Base-by-base conservation (phyloP, 2,888 invertebrate species). In the Drosophila austrosaltans region DNA sequence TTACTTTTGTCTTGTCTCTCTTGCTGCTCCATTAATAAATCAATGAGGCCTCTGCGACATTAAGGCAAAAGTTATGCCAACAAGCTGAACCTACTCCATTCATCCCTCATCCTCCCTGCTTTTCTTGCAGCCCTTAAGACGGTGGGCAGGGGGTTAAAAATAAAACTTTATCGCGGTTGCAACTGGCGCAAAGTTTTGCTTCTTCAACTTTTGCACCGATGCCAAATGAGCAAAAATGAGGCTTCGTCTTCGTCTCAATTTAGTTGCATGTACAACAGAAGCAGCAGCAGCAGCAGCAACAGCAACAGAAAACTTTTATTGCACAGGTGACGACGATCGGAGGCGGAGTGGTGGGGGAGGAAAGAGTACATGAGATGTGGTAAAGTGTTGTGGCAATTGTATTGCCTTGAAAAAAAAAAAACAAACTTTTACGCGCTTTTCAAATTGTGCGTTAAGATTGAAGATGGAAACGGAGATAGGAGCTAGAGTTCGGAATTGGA, bases 391-490 rank as follows among this genome's bases (percentile, higher is more conserved):
- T 0, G 48, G 20, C 16, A 60, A 44, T 30, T 42, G 44, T 28
- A 44, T 30, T 22, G 20, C 42, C 20, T 10, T 10, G 22, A 25
- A 20, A 60, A 32, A 2, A n/a, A 42, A 22, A 7, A 32, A 40
- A 20, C 4, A 53, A 75, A 81, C 69, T 82, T 84, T 75, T 70
- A 32, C 75, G 71, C 82, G 69, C 74, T 73, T 69, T 85, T 75
- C 86, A 87, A 82, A 82, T 82, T 79, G 82, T 82, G 82, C 89
- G 82, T 88, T 83, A 66, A 82, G 83, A 88, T 88, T 73, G 87
- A 82, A 64, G 63, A 8, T 57, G 57, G 6, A 28, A 39, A 10
- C 20, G 8, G 7, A 12, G 40, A 10, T 28, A n/a, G 10, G 8
- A 36, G 10, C 30, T 30, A 6, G 1, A 30, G 30, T 6, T 36